These are phyloP conservation scores for Mylabris phalerata DNA, from an alignment of 1,140 invertebrate species.

Conservation along the genomic window DNA sequence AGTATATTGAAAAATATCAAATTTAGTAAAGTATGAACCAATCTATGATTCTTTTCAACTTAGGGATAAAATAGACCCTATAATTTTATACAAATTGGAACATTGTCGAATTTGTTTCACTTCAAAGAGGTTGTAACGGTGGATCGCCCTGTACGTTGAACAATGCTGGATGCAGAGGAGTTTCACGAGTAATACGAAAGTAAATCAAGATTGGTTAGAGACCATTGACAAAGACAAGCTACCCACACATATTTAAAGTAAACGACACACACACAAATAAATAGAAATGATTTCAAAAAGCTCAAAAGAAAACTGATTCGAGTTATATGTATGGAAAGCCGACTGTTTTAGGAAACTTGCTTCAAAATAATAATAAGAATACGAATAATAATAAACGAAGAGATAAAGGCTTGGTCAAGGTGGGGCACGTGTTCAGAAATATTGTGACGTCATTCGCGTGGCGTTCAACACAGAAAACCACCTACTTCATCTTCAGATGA, in stretches of 20 bases:
- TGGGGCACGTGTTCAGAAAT: slow-evolving; percentile 32
- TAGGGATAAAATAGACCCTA: no score
- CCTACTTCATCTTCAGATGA: no score
- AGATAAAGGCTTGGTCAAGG: slow-evolving; percentile 34
- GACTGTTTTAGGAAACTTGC: slow-evolving; percentile 34
- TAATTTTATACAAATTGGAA: no score
- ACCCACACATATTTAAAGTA: slow-evolving; percentile 19
- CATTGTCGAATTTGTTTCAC: no score
- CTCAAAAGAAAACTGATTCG: slow-evolving; percentile 12
- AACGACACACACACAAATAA: no score
- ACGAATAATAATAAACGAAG: slow-evolving; percentile 9
- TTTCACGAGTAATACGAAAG: slow-evolving; percentile 19
- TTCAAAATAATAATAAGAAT: slow-evolving; percentile 5
- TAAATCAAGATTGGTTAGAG: slow-evolving; percentile 17
- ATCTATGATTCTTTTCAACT: no score
- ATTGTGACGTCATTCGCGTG: slow-evolving; percentile 31
- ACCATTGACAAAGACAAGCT: slow-evolving; percentile 29
- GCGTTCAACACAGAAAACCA: slow-evolving; percentile 18
- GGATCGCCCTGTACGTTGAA: no score
- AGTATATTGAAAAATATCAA: no score
- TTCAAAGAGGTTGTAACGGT: no score
- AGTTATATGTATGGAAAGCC: slow-evolving; percentile 22
- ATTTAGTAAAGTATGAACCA: no score
- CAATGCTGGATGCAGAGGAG: neutral
- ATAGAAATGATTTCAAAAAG: neutral